A percentile compares a stretch with the other conserved stretches of the same genome.
phyloP scores from a whole-genome alignment of 2,113 vertebrate species.

The Tricholaema leucomelas region DNA sequence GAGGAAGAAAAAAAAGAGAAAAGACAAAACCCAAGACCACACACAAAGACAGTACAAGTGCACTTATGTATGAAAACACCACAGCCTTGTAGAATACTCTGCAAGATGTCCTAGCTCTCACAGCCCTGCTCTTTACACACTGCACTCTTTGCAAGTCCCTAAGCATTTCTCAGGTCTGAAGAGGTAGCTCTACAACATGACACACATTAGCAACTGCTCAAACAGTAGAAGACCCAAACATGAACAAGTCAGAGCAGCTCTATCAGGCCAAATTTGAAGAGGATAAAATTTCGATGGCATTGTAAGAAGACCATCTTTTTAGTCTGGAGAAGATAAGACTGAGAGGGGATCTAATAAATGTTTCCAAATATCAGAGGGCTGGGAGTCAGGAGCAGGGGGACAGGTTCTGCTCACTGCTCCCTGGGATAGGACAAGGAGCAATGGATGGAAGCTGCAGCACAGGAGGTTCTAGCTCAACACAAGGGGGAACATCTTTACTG shows the following conservation, averaged over 20 bases:
- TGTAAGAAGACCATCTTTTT: neutral
- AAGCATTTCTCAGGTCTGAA: neutral
- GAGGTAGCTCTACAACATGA: neutral
- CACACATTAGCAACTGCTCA: neutral
- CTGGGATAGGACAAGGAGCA: no score
- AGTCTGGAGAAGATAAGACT: no score
- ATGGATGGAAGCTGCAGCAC: no score
- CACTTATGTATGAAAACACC: neutral
- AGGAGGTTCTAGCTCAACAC: no score
- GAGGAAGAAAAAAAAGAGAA: neutral
- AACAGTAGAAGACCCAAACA: neutral
- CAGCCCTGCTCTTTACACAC: neutral
- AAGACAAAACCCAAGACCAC: no score
- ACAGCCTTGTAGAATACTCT: neutral
- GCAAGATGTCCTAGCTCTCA: neutral
- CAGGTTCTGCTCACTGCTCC: no score
- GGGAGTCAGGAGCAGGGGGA: no score
- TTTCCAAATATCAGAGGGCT: no score
- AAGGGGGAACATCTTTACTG: no score
- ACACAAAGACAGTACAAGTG: neutral
- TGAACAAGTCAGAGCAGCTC: neutral
- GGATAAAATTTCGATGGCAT: neutral
- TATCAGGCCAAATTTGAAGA: neutral
- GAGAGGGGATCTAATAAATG: no score
- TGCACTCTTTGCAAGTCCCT: neutral